Base-by-base conservation (phyloP, 2,888 invertebrate species). In the Leptopilina drosophilae region DNA sequence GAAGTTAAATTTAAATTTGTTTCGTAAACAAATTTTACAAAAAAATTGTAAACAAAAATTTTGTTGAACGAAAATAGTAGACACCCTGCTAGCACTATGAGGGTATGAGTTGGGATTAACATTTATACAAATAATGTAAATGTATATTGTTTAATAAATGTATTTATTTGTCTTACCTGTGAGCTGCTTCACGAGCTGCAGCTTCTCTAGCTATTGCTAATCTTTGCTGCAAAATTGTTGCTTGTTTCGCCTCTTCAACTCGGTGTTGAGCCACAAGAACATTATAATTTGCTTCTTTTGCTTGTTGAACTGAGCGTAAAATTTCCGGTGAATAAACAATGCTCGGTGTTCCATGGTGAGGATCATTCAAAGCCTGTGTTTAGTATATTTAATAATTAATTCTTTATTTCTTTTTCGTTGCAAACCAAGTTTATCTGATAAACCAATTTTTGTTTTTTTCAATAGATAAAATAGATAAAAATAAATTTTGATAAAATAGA, bases 191-290 rank as follows among this genome's bases (percentile, higher is more conserved):
- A 46, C 89, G 89, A 0, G 96, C 95, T 8, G 95, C 94, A 0
- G 95, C 94, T 88, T 96, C 96, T 88, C 95, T 96, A n/a, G 95
- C 95, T 84, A 94, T 94, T 59, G 96, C 96, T 49, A 95, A 92
- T 84, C 94, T 94, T 87, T 96, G 96, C 82, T 96, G 96, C 85
- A 95, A 93, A 7, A 95, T 90, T 0, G 96, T 95, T 1, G 94
- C 94, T 82, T 96, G 95, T 87, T 96, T 96, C 5, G 95, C 96
- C 0, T 94, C 94, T 53, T 95, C 94, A 40, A 96, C 96, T 83
- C 95, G 94, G 75, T 95, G 95, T 87, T 96, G 96, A 0, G 96
- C 96, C 14, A 94, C 92, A 87, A 94, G 93, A 6, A 96, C 96
- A 77, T 95, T 95, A 0, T 94, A 93, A 0, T 95, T 95, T 0